Conservation (phyloP, 2,888 invertebrate species). For the Epinotia nisella region DNA sequence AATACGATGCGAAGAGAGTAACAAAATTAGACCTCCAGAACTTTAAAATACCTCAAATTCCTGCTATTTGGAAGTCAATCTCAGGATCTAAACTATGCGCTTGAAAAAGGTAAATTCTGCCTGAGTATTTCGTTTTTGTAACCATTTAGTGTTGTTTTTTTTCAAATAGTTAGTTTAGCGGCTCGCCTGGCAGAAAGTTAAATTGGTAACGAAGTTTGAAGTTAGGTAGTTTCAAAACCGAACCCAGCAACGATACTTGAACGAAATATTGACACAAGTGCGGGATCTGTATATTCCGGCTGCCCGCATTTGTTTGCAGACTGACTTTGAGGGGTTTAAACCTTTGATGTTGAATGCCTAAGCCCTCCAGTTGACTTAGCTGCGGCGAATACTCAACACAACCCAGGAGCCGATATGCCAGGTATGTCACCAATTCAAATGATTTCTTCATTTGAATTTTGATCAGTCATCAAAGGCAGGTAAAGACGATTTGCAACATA, state of each 20-base stretch:
- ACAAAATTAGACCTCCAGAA: neutral
- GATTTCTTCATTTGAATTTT: constrained; percentile 17
- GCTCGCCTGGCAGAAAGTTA: neutral
- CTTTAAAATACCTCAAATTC: constrained; percentile 1
- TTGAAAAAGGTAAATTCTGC: neutral
- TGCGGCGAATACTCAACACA: constrained; percentile 38
- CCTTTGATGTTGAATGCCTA: constrained; percentile 53
- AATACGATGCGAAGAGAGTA: neutral
- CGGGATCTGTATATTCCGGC: constrained; percentile 57
- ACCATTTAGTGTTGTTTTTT: no score
- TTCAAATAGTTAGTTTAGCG: neutral
- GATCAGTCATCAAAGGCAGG: neutral
- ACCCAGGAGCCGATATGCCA: constrained; percentile 17
- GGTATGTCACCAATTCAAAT: constrained; percentile 33
- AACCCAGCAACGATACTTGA: constrained; percentile 52
- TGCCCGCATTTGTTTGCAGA: constrained; percentile 48
- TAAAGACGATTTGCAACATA: no score
- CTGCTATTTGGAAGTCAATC: neutral
- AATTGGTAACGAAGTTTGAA: constrained; percentile 54
- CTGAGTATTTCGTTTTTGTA: neutral
- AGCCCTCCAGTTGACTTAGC: constrained; percentile 48
- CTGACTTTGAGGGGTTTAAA: constrained; percentile 42
- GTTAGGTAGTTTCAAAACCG: constrained; percentile 62
- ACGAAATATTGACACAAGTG: constrained; percentile 77
- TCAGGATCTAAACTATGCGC: neutral